Conservation (phyloP, 1,140 invertebrate genomes). For the Tetranychus urticae region DNA sequence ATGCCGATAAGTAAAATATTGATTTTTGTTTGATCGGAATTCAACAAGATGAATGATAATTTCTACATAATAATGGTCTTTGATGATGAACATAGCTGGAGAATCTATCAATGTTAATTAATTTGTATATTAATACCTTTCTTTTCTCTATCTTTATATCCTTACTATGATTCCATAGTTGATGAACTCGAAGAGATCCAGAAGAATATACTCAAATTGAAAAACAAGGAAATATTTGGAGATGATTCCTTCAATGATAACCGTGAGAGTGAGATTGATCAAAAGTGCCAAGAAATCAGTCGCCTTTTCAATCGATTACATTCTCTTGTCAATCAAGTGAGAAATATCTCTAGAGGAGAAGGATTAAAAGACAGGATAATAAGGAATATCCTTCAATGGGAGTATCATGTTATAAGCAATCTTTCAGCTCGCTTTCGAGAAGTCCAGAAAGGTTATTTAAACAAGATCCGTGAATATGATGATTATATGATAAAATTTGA, state of each 20-base stretch:
- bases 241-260: background rate
- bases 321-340: slow-evolving; percentile 2
- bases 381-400: slow-evolving; percentile 5
- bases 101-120: no score
- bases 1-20: background rate
- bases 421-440: slow-evolving; percentile 3
- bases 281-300: slow-evolving; percentile 4
- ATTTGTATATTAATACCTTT: no score
- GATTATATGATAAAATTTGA: slow-evolving; percentile 6
- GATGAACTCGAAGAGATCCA: background rate
- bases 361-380: background rate
- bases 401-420: background rate
- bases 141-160: background rate
- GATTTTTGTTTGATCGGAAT: background rate
- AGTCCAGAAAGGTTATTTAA: slow-evolving; percentile 4
- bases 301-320: slow-evolving; percentile 3
- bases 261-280: slow-evolving; percentile 6
- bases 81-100: no score
- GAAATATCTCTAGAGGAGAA: background rate
- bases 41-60: background rate
- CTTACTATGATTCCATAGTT: background rate
- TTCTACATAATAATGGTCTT: no score
- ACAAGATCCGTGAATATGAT: background rate
- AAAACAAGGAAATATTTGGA: slow-evolving; percentile 4
- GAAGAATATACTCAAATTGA: background rate